phyloP scores from a whole-genome alignment of 2,797 vertebrate species.

The Sparus aurata region DNA sequence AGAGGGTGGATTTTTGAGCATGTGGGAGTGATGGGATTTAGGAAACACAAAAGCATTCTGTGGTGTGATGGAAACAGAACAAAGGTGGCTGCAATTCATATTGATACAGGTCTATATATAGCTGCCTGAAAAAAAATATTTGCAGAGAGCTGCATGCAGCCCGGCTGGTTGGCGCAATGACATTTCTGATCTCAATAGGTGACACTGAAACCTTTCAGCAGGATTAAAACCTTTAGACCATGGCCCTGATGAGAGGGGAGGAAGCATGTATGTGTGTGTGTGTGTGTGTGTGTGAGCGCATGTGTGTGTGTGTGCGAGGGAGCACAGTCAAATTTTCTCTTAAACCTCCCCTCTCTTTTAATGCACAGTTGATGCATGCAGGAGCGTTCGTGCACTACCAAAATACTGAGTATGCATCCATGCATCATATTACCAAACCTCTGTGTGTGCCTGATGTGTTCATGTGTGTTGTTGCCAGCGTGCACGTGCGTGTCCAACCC shows the following conservation, averaged over 20 bases:
- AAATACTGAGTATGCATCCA: conserved; percentile 22
- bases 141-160: conserved; percentile 51
- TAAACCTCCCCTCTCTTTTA: conserved; percentile 13
- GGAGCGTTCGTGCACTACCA: conserved; percentile 2
- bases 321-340: conserved; percentile 9
- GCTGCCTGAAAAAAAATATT: conserved; percentile 39
- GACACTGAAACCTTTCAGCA: conserved; percentile 73
- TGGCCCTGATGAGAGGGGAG: conserved; percentile 47
- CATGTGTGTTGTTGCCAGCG: conserved; percentile 17
- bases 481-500: conserved; percentile 43
- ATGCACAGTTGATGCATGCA: conserved; percentile 5
- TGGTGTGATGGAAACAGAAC: conserved; percentile 32
- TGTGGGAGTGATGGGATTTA: conserved; percentile 41
- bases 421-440: conserved; percentile 32
- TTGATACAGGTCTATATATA: conserved; percentile 58
- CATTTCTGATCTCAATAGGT: conserved; percentile 72
- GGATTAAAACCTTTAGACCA: conserved; percentile 72
- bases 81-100: conserved; percentile 38
- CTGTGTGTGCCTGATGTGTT: conserved; percentile 6
- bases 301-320: neutral
- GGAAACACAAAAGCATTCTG: conserved; percentile 10
- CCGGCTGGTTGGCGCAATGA: conserved; percentile 60
- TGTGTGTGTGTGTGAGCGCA: conserved; percentile 11
- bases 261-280: conserved; percentile 13
- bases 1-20: conserved; percentile 45